phyloP scores from a whole-genome alignment of 2,797 vertebrate species.

The Arrhamphus sclerolepis region DNA sequence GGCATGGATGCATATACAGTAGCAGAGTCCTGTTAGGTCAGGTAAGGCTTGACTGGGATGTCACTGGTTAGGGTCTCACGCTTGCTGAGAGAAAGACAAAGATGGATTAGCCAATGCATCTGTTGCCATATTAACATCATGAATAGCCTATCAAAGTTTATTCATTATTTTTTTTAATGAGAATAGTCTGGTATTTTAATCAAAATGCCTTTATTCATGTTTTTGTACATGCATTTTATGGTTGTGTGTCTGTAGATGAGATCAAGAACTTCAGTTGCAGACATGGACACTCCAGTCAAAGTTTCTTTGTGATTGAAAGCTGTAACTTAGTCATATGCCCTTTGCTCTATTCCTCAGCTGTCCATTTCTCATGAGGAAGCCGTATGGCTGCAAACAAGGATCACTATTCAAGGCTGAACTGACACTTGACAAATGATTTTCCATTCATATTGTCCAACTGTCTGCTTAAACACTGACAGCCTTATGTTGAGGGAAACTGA shows the following conservation, averaged over 20 bases:
- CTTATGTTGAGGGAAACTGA: constrained; percentile 13
- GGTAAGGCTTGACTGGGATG: constrained; percentile 57
- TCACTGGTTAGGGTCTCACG: constrained; percentile 75
- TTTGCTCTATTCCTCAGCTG: constrained; percentile 60
- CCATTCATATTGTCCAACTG: constrained; percentile 51
- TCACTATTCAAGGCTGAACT: constrained; percentile 63
- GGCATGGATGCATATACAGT: constrained; percentile 76
- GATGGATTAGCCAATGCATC: constrained; percentile 6
- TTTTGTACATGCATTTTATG: neutral
- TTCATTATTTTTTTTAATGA: constrained; percentile 27
- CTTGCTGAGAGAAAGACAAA: constrained; percentile 76
- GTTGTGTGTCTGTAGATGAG: constrained; percentile 6
- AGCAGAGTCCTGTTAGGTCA: constrained; percentile 79
- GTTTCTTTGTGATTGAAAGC: constrained; percentile 58
- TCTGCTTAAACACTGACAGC: constrained; percentile 3
- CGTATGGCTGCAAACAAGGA: constrained; percentile 44
- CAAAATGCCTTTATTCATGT: constrained; percentile 12
- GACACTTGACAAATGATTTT: constrained; percentile 62
- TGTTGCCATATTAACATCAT: neutral
- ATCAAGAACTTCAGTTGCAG: neutral
- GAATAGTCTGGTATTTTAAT: constrained; percentile 24
- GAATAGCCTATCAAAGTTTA: constrained; percentile 26
- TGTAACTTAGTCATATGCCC: constrained; percentile 72
- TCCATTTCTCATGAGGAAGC: constrained; percentile 71
- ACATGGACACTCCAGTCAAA: constrained; percentile 25